These are phyloP conservation scores for Cyanocitta stelleri DNA, from an alignment of 2,113 vertebrate genomes.

Conservation along the genomic window DNA sequence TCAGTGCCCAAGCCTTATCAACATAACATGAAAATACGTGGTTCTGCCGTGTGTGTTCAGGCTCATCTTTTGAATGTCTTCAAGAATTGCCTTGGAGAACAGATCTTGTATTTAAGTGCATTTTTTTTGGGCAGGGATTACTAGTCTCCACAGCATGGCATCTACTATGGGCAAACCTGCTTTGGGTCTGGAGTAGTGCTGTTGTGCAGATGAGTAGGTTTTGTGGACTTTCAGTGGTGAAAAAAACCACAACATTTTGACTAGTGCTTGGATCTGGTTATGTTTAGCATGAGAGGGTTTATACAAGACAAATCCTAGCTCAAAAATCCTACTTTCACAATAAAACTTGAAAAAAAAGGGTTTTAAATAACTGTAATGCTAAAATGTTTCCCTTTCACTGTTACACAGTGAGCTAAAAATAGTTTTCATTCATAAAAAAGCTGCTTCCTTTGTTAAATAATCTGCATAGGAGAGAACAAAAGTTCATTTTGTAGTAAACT, in stretches of 20 bases:
- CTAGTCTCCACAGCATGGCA: background rate
- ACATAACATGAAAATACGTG: background rate
- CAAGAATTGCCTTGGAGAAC: background rate
- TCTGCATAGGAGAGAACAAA: background rate
- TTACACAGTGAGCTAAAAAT: constrained; percentile 40
- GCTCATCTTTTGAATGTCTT: background rate
- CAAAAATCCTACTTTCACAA: background rate
- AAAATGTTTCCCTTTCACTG: constrained; percentile 11
- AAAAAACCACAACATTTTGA: fast-evolving
- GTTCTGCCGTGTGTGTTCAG: background rate
- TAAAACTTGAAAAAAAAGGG: background rate
- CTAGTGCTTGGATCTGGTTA: background rate
- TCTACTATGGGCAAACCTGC: background rate
- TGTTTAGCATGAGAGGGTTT: background rate
- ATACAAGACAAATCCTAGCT: background rate
- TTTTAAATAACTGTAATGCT: background rate
- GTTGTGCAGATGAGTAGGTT: background rate
- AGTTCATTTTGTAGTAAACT: constrained; percentile 26
- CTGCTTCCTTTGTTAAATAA: constrained; percentile 50
- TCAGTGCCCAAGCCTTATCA: background rate
- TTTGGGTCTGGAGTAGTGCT: background rate
- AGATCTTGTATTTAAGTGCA: background rate
- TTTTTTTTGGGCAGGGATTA: background rate
- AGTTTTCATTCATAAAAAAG: constrained; percentile 53
- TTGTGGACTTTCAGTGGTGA: background rate